Conservation (phyloP, 2,113 vertebrate species). For the Scomber japonicus region DNA sequence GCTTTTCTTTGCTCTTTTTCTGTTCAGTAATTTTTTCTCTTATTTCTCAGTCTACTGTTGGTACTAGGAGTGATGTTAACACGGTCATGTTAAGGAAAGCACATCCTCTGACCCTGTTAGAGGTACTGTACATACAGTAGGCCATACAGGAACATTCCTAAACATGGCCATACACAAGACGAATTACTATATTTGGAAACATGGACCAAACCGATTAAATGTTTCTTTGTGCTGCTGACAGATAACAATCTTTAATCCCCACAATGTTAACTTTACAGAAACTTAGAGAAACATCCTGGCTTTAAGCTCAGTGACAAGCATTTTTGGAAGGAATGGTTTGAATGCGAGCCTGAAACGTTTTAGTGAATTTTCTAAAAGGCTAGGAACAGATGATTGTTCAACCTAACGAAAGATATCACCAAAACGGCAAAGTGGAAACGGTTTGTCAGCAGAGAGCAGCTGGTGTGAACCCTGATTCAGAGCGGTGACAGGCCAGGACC, state of each 20-base stretch:
- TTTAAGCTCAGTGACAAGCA: not conserved
- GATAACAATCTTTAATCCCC: not conserved
- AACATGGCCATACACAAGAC: not conserved
- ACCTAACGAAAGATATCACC: not conserved
- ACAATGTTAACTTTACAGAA: not conserved
- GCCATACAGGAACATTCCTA: not conserved
- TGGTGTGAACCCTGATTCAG: constrained; percentile 12
- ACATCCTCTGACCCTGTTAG: too few species aligned
- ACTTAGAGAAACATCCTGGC: too few species aligned
- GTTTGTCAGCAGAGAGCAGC: not conserved
- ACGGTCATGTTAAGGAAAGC: not conserved
- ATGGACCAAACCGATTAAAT: not conserved
- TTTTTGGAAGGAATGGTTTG: not conserved
- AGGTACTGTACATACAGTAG: not conserved
- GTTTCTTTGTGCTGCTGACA: not conserved
- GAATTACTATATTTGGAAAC: too few species aligned
- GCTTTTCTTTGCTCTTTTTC: constrained; percentile 40
- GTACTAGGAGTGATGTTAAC: not conserved
- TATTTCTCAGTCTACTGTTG: not conserved
- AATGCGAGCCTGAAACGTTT: not conserved
- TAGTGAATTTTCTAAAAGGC: too few species aligned
- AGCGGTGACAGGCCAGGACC: constrained; percentile 28
- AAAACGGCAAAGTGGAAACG: not conserved
- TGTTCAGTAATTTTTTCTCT: not conserved
- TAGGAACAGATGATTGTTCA: not conserved